Base-by-base conservation (phyloP, 2,113 vertebrate species). In the Hippoglossus stenolepis region DNA sequence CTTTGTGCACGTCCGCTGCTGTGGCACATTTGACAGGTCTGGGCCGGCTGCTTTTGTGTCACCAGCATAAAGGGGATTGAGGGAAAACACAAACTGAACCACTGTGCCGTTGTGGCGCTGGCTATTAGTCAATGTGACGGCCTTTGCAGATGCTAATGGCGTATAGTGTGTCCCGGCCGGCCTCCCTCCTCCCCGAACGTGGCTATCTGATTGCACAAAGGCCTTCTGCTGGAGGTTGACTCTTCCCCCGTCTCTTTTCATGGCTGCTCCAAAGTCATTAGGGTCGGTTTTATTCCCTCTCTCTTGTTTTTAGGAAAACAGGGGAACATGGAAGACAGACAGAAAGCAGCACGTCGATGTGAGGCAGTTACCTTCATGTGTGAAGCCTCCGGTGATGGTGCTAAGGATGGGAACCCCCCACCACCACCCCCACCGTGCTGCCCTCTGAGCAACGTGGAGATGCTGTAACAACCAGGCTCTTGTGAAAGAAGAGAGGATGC, bases 101-200 rank as follows among this genome's bases (percentile, higher is more conserved):
- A 96, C 92, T 94, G 94, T 92, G 84, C 94, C 90, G 94, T 94
- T 94, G 86, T 93, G 92, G 92, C 73, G 89, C 77, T 85, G 84
- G 85, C 96, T 95, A 96, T 95, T 91, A 96, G 94, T 96, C 62
- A 26, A 93, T 94, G 94, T 93, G 95, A 94, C 91, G 85, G 94
- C 90, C 97, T 98, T 98, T 98, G 96, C 95, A 98, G 96, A 99
- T 98, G 98, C 97, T 97, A 98, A 98, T 98, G 88, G 91, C 7
- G 95, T 94, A 95, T 96, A 95, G 96, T 95, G 94, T 92, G 93
- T 95, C 92, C 93, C 72, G 65, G 85, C 65, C 66, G 56, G 71
- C 82, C 86, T 93, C 94, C 94, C 93, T 94, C 95, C 90, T 91
- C 92, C 80, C 91, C 92, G 90, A 94, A 93, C 87, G 79, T 84